Base-by-base conservation (phyloP, 2,797 vertebrate genomes). In the Phoebastria nigripes region DNA sequence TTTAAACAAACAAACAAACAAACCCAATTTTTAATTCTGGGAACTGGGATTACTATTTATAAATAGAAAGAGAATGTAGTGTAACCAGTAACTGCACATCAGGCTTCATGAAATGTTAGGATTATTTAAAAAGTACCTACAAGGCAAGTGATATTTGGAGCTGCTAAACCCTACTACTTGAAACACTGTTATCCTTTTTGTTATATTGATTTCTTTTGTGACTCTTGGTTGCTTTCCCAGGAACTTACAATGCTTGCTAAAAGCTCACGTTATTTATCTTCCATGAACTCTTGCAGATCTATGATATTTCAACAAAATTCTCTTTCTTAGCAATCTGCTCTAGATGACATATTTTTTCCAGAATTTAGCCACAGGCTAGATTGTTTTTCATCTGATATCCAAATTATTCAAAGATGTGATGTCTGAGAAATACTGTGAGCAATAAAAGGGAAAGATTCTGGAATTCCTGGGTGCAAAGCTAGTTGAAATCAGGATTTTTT, bases 121-220 rank as follows among this genome's bases (percentile, higher is more conserved):
- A 52, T 89, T 94, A 76, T 89, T 93, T 92, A 17, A 47, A 85
- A 94, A 69, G 28, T 54, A 79, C 41, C 56, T 89, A 51, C 22
- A 59, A 76, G 61, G 35, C 33, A 72, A 72, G 42, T 44, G 37
- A 80, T 95, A 66, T 80, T 90, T 85, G 69, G 72, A 96, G 78
- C 42, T 26, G 49, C 71, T 95, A 83, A 92, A 51, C 61, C n/a
- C 62, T 62, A 8, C 84, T 84, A 56, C 74, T 85, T 82, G 87
- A 89, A 87, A 90, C 69, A 62, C 33, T 71, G n/a, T 73, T 90
- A 51, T 66, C 67, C 44, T 84, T 94, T 89, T 74, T 85, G 47
- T 93, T 87, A 54, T 86, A 93, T 93, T 81, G 79, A 96, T 96
- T 96, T 94, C 51, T 94, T 93, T 74, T 87, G 84, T 91, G 56